Base-by-base conservation (phyloP, 2,797 vertebrate genomes). In the Cyprinodon diabolis region DNA sequence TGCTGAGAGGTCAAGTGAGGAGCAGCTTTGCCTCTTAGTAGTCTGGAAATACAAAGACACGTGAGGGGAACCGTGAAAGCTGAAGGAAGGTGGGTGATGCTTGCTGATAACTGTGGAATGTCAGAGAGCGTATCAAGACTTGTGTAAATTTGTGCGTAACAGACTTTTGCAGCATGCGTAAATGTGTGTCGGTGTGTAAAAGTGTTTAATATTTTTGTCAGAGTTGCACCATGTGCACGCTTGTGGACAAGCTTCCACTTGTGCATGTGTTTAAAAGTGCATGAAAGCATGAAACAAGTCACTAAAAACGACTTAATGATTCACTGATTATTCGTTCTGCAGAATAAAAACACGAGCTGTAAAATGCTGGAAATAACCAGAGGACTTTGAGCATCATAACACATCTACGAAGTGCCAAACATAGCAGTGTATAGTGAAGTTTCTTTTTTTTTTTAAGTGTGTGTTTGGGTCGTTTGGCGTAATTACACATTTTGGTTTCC, bases 1-100 rank as follows among this genome's bases (percentile, higher is more conserved):
- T 94, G 93, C 91, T 86, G 90, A 93, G 91, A 92, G 93, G 91
- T 94, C 92, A 93, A 85, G 86, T 76, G 49, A 80, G 89, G 91
- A 91, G 87, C 89, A 84, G 65, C 81, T 65, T 90, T 88, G 80
- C 90, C 86, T 92, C 89, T 87, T 69, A 71, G 79, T 90, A 91
- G 87, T 86, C 90, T 92, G 89, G 91, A 91, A 90, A 92, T 92
- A 92, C 91, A 87, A 84, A 85, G 83, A 87, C 91, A 90, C 91
- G 89, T 87, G 90, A 92, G 84, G 86, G 74, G 82, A 87, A 77
- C 77, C 83, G 49, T 80, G 86, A 83, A 63, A 83, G 81, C 89
- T 79, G 76, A 86, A 81, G 87, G 83, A 81, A 85, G 89, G 88
- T 90, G 84, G 84, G 90, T 86, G 81, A 88, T 66, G 81, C 72